These are phyloP conservation scores for Oncorhynchus kisutch DNA, from an alignment of 2,113 vertebrate species.

Conservation along the genomic window DNA sequence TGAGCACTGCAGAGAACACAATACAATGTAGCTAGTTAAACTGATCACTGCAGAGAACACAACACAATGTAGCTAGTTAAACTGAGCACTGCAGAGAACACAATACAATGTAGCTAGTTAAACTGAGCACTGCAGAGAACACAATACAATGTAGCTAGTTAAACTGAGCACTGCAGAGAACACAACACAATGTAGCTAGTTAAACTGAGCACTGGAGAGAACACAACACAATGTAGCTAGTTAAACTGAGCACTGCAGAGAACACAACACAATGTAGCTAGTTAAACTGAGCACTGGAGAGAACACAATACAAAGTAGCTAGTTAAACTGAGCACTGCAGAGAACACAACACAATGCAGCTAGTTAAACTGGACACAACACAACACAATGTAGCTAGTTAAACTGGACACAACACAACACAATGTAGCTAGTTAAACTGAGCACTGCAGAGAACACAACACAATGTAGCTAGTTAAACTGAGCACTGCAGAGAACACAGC, in stretches of 20 bases:
- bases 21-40: not conserved
- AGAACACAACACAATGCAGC: not conserved
- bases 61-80: too few species aligned
- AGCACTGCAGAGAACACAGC: too few species aligned
- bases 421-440: too few species aligned
- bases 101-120: not conserved
- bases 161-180: too few species aligned
- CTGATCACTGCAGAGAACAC: too few species aligned
- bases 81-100: slow-evolving; percentile 77
- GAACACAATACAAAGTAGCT: not conserved
- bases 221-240: not conserved
- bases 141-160: not conserved
- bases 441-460: slow-evolving; percentile 59
- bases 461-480: not conserved
- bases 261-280: too few species aligned
- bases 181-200: too few species aligned
- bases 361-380: too few species aligned
- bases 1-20: slow-evolving; percentile 59
- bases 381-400: too few species aligned
- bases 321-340: slow-evolving; percentile 56
- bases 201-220: slow-evolving; percentile 81
- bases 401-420: slow-evolving; percentile 60
- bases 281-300: slow-evolving; percentile 81
- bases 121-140: not conserved
- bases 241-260: too few species aligned